A percentile compares a stretch with the other conserved stretches of the same genome.
These are phyloP conservation scores for Macaria notata DNA, from an alignment of 2,888 invertebrate species.

Conservation along the genomic window DNA sequence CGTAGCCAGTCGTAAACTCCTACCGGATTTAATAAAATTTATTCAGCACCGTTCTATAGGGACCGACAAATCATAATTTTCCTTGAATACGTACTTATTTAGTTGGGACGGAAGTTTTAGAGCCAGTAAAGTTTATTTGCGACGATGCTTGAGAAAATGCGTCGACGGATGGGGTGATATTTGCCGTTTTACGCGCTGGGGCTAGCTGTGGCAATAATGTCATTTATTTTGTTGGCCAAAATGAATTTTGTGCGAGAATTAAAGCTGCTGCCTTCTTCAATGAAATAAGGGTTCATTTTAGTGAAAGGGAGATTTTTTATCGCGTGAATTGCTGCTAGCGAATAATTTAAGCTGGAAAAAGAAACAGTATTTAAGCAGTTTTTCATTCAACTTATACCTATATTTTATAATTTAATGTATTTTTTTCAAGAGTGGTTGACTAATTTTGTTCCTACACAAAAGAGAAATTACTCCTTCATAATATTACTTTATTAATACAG, in stretches of 20 bases:
- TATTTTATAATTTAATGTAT: not conserved
- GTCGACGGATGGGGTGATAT: constrained; percentile 40
- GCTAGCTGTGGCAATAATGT: constrained; percentile 28
- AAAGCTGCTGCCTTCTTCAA: constrained; percentile 8
- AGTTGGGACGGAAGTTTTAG: constrained; percentile 71
- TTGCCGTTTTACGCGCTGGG: constrained; percentile 33
- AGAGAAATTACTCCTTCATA: no score
- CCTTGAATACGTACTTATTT: constrained; percentile 74
- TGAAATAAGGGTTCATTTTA: constrained; percentile 7
- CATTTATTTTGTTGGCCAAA: constrained; percentile 25
- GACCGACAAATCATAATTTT: constrained; percentile 78
- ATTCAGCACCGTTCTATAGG: constrained; percentile 71
- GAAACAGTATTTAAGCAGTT: no score
- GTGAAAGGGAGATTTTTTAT: not conserved
- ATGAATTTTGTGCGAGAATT: constrained; percentile 21
- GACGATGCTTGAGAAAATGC: constrained; percentile 52
- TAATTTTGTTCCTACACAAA: no score
- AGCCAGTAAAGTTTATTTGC: constrained; percentile 74
- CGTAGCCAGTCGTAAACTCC: constrained; percentile 71
- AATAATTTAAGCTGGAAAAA: not conserved
- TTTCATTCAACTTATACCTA: not conserved
- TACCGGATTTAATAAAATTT: constrained; percentile 79
- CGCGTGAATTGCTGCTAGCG: not conserved
- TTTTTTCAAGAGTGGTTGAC: no score
- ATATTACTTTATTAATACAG: no score